Percentiles rank a stretch among this genome's conserved stretches.
Evolutionary conservation across 2,888 invertebrate genomes (phyloP).

Genomic region (Ligdia adustata): DNA sequence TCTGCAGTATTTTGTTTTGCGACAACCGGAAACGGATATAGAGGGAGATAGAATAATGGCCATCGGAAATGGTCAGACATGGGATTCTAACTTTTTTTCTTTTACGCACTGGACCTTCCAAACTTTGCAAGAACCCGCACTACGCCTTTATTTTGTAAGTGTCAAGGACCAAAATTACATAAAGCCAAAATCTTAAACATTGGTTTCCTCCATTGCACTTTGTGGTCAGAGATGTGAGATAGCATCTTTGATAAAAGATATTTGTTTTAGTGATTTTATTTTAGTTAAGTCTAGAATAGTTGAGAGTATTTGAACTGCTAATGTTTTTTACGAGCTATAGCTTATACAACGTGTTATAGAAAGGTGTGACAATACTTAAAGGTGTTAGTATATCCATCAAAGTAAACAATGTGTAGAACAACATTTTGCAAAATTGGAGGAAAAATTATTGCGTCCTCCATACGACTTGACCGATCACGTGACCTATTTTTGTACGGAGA

Average conservation of each 20-base stretch:
- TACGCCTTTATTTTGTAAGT: too few species aligned
- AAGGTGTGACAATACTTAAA: too few species aligned
- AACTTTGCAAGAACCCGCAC: too few species aligned
- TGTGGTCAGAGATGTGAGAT: constrained; percentile 49
- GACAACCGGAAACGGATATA: constrained; percentile 83
- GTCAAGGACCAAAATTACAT: too few species aligned
- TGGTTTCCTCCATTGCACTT: constrained; percentile 29
- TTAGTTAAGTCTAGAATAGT: neutral
- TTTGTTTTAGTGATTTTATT: constrained; percentile 25
- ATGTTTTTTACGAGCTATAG: too few species aligned
- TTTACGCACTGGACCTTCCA: constrained; percentile 71
- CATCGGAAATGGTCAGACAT: constrained; percentile 84
- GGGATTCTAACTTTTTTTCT: constrained; percentile 78
- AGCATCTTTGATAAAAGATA: constrained; percentile 31
- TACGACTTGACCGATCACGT: too few species aligned
- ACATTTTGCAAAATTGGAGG: too few species aligned
- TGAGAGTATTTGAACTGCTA: neutral
- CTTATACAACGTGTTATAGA: too few species aligned
- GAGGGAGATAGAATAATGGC: constrained; percentile 84
- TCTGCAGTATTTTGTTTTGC: constrained; percentile 78
- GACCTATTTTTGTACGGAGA: too few species aligned
- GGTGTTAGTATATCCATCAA: too few species aligned
- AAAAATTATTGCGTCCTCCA: too few species aligned
- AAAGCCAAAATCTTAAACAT: neutral
- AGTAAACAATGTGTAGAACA: too few species aligned